Evolutionary conservation across 2,113 vertebrate genomes (phyloP), one percentile per base, ranked within the genome.

Genomic region (Burhinus oedicnemus): DNA sequence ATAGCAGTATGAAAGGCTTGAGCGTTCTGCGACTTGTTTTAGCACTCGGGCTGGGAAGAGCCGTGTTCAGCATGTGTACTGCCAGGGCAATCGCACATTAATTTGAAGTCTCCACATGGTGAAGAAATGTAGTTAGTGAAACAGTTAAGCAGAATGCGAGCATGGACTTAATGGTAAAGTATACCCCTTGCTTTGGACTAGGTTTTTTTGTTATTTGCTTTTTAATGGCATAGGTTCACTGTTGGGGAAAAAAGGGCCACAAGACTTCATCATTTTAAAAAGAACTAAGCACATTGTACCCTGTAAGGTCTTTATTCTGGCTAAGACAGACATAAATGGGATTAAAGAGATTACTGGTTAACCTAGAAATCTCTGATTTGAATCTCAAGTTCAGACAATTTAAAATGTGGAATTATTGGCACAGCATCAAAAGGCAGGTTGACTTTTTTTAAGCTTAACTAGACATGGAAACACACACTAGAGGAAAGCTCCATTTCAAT

Each of bases 301-400:
- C 36, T 93, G 27, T 83, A 89, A 94, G 27, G 36, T 89, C 65
- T 72, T 95, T 90, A 38, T 94, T 94, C 62, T 83, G 30, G 9
- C 27, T 66, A 62, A 80, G 20, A 80, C 58, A 95, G 62, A 71
- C 69, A 76, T 52, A 71, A 64, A 45, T 89, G 32, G 52, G 61
- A 89, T 97, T 96, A 94, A 89, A 76, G 83, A 84, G 90, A 91
- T 96, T 96, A 83, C 30, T 70, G 76, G 72, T 84, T 95, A 95
- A 89, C 61, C 69, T 93, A 80, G 89, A 86, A 88, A 90, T 88
- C 55, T 84, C 80, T 93, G 54, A 82, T 2, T 89, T 64, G 72
- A 57, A 82, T 82, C 69, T 93, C 60, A 69, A 52, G 3, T 93
- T 94, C 25, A 34, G 34, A 52, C 13, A 4, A 51, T 87, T 92